Base-by-base conservation (phyloP, 2,888 invertebrate species). In the Thera britannica region DNA sequence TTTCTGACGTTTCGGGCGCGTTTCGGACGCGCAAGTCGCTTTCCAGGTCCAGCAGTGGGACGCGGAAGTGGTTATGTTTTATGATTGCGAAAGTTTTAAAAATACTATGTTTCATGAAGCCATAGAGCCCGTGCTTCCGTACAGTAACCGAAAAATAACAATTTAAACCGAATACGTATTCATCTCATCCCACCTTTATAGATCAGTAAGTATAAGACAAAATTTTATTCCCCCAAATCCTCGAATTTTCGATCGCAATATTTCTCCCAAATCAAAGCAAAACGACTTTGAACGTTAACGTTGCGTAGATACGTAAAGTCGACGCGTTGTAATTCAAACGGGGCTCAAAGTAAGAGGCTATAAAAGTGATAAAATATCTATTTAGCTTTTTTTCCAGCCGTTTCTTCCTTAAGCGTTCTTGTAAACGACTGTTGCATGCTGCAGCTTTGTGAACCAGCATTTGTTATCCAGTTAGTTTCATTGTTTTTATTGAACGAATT, bases 341-440 rank as follows among this genome's bases (percentile, higher is more conserved):
- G 83, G 83, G 87, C 87, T 87, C 87, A 86, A 85, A 86, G 83
- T 87, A 88, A 89, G 83, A 82, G 89, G 84, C 91, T 79, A 91
- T 92, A 91, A 92, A 92, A 90, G 90, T 90, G 91, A 92, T 91
- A 92, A 90, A 92, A 92, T 91, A 91, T 90, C 90, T 91, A 90
- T 91, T 92, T 90, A 90, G 88, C 87, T 87, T 86, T 88, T 23
- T 89, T 85, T 83, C 72, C 79, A 80, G 79, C 80, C 79, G 78
- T 84, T 87, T 85, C 80, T 75, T 75, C 75, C 68, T 72, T 68
- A 44, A 66, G 56, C 49, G 58, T 4, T 70, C 58, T 66, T 58
- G 57, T 36, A 66, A 3, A 70, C 36, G 70, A 58, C 38, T 65
- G 38, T 38, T 34, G 52, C 51, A 2, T 69, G 59, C 56, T 41